Conservation (phyloP, 2,797 vertebrate species). For the Diceros bicornis region DNA sequence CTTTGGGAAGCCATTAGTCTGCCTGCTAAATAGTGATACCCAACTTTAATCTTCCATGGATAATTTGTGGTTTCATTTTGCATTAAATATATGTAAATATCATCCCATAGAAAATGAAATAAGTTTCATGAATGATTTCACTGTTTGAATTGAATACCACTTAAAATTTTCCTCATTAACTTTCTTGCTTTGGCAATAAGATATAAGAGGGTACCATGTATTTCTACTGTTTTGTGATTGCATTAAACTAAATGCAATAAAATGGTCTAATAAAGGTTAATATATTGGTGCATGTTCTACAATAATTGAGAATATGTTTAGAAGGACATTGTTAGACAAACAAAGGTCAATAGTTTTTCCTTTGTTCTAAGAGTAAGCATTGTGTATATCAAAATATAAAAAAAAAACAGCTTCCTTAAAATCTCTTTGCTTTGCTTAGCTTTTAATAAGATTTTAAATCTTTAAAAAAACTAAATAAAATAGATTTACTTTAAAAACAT, state of each 20-base stretch:
- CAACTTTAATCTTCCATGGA: slow-evolving; percentile 20
- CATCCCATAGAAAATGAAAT: slow-evolving; percentile 8
- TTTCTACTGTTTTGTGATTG: slow-evolving; percentile 53
- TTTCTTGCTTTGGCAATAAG: not conserved
- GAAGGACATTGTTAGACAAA: slow-evolving; percentile 36
- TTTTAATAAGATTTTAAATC: slow-evolving; percentile 54
- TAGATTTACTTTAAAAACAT: slow-evolving; percentile 62
- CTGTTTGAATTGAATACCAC: not conserved
- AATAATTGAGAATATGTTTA: slow-evolving; percentile 37
- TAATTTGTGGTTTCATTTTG: slow-evolving; percentile 18
- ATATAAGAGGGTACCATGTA: slow-evolving; percentile 16
- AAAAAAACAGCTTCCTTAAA: slow-evolving; percentile 1
- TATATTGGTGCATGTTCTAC: not conserved
- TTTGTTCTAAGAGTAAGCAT: slow-evolving; percentile 42
- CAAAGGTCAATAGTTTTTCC: slow-evolving; percentile 14
- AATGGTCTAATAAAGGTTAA: not conserved
- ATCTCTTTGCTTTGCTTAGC: slow-evolving; percentile 52
- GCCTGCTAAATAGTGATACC: not conserved
- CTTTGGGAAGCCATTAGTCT: not conserved
- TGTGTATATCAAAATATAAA: not conserved
- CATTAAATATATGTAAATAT: slow-evolving; percentile 28
- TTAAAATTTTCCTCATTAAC: slow-evolving; percentile 58
- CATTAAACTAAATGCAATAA: slow-evolving; percentile 33
- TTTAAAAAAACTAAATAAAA: slow-evolving; percentile 50
- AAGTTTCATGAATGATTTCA: slow-evolving; percentile 13